phyloP scores from a whole-genome alignment of 2,797 vertebrate genomes.

The Alectoris magna region DNA sequence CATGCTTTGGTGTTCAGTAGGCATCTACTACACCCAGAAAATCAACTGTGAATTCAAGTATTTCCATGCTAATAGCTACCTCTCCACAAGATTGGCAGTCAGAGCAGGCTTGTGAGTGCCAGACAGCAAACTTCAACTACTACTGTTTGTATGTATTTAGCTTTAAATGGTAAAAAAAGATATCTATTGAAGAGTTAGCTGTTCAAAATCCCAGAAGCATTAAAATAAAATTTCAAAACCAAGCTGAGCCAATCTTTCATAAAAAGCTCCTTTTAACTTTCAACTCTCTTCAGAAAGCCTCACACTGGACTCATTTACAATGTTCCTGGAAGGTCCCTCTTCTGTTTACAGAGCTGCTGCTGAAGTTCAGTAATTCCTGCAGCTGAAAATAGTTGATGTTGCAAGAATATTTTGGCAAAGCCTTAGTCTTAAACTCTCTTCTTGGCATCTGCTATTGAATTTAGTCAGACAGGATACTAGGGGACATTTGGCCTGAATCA shows the following conservation, averaged over 20 bases:
- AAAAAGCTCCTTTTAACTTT: constrained; percentile 29
- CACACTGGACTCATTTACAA: not conserved
- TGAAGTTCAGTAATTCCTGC: constrained; percentile 16
- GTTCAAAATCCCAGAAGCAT: constrained; percentile 3
- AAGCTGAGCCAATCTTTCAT: not conserved
- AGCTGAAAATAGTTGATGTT: constrained; percentile 41
- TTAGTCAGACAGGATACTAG: not conserved
- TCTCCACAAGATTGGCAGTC: not conserved
- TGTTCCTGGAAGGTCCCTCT: not conserved
- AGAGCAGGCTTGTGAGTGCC: not conserved
- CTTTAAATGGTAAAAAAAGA: not conserved
- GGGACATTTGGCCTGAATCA: not conserved
- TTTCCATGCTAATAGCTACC: not conserved
- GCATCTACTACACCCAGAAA: not conserved
- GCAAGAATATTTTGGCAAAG: constrained; percentile 22
- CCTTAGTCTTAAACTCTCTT: not conserved
- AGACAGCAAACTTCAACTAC: not conserved
- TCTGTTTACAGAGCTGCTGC: not conserved
- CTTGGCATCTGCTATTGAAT: constrained; percentile 21
- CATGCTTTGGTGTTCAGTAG: not conserved
- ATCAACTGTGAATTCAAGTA: not conserved
- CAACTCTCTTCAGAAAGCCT: not conserved
- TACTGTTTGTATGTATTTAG: not conserved
- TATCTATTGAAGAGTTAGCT: not conserved
- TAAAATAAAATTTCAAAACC: not conserved